Percentiles rank a stretch among this genome's conserved stretches.
These are phyloP conservation scores for Percopsis omiscomaycus DNA, from an alignment of 2,797 vertebrate genomes.

Conservation along the genomic window DNA sequence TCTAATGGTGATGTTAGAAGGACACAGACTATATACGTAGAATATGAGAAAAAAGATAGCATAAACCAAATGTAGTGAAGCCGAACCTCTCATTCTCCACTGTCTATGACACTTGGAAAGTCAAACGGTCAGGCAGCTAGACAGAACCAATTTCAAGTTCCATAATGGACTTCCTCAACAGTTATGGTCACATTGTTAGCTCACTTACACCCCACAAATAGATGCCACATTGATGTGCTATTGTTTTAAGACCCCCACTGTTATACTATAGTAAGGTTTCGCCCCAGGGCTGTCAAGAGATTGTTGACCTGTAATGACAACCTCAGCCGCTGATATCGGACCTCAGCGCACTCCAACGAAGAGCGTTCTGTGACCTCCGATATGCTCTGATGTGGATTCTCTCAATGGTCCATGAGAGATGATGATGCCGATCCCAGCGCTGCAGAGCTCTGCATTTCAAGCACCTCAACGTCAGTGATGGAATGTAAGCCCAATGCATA, in stretches of 20 bases:
- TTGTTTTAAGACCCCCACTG: constrained; percentile 49
- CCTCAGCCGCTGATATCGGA: constrained; percentile 40
- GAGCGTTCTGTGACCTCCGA: constrained; percentile 31
- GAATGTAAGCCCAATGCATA: constrained; percentile 54
- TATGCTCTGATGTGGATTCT: constrained; percentile 50
- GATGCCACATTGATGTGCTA: constrained; percentile 31
- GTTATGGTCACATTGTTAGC: constrained; percentile 38
- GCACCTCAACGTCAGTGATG: constrained; percentile 43
- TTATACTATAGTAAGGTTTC: constrained; percentile 37
- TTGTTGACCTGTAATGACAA: constrained; percentile 50
- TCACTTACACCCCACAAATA: constrained; percentile 46
- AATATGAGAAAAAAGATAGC: constrained; percentile 29
- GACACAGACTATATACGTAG: constrained; percentile 18
- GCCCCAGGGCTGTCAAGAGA: constrained; percentile 25
- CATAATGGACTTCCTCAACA: constrained; percentile 45
- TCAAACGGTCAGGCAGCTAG: constrained; percentile 55
- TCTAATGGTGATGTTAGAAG: constrained; percentile 14
- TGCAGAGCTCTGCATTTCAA: constrained; percentile 55
- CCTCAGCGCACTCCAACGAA: constrained; percentile 43
- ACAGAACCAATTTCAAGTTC: constrained; percentile 59
- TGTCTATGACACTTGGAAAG: constrained; percentile 45
- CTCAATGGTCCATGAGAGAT: constrained; percentile 28
- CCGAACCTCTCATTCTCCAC: constrained; percentile 18
- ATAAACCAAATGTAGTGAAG: constrained; percentile 7
- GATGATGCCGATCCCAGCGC: constrained; percentile 34